These are phyloP conservation scores for Crioceris asparagi DNA, from an alignment of 2,888 invertebrate genomes.

Conservation along the genomic window DNA sequence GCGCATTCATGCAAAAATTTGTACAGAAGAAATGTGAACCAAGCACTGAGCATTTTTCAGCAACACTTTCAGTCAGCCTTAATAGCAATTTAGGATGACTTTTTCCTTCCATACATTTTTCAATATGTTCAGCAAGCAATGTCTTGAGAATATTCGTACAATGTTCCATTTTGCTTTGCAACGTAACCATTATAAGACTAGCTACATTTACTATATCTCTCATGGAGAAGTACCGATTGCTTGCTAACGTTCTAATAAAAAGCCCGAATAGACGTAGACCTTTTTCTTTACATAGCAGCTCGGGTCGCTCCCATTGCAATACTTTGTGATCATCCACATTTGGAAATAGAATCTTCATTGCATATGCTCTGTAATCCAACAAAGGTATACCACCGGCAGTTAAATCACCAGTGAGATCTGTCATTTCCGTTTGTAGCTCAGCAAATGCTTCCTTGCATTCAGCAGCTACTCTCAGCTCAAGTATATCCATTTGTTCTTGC, in stretches of 20 bases:
- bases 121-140: slow-evolving; percentile 89
- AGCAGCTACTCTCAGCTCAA: slow-evolving; percentile 90
- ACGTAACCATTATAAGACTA: slow-evolving; percentile 94
- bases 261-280: slow-evolving; percentile 88
- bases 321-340: slow-evolving; percentile 94
- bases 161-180: slow-evolving; percentile 98
- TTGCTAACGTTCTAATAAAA: slow-evolving; percentile 94
- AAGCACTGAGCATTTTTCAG: slow-evolving; percentile 98
- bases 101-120: slow-evolving; percentile 96
- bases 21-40: slow-evolving; percentile 98
- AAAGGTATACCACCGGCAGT: slow-evolving; percentile 94
- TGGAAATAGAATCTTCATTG: slow-evolving; percentile 96
- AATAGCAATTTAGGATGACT: slow-evolving; percentile 90
- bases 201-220: slow-evolving; percentile 85
- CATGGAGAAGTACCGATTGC: slow-evolving; percentile 54
- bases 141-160: slow-evolving; percentile 98
- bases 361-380: slow-evolving; percentile 92
- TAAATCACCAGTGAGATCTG: slow-evolving; percentile 87
- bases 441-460: slow-evolving; percentile 98
- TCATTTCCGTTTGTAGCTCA: slow-evolving; percentile 95
- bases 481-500: slow-evolving; percentile 99
- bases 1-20: slow-evolving; percentile 97
- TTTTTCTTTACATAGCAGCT: slow-evolving; percentile 83
- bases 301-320: slow-evolving; percentile 85
- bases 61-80: slow-evolving; percentile 94